These are phyloP conservation scores for Rhorus exstirpatorius DNA, from an alignment of 2,888 invertebrate species.

Conservation along the genomic window DNA sequence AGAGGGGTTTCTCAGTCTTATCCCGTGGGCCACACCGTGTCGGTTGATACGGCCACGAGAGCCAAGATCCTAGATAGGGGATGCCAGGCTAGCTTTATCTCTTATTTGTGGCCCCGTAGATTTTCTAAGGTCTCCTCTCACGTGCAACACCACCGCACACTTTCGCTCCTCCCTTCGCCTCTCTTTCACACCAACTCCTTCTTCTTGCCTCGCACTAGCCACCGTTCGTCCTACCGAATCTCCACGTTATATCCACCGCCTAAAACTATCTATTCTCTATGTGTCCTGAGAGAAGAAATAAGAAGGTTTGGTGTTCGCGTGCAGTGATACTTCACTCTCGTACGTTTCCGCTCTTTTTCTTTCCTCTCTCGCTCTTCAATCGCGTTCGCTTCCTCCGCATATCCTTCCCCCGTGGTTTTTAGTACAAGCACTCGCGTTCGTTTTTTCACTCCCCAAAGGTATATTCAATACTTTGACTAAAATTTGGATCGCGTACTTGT, in stretches of 20 bases:
- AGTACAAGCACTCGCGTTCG: constrained; percentile 4
- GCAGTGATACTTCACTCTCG: constrained; percentile 54
- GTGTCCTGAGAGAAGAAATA: constrained; percentile 27
- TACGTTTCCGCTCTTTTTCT: constrained; percentile 26
- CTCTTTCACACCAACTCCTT: constrained; percentile 11
- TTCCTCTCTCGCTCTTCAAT: constrained; percentile 19
- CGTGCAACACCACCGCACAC: constrained; percentile 52
- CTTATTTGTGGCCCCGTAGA: constrained; percentile 81
- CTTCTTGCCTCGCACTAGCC: constrained; percentile 18
- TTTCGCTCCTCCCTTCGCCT: constrained; percentile 33
- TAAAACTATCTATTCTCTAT: constrained; percentile 24
- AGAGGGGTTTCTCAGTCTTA: constrained; percentile 72
- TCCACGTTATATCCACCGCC: constrained; percentile 53
- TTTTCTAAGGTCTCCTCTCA: constrained; percentile 72
- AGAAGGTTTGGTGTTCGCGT: constrained; percentile 32
- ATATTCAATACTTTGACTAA: too few relatives aligned
- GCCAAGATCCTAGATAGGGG: constrained; percentile 78
- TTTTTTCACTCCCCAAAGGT: not conserved
- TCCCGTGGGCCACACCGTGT: constrained; percentile 66
- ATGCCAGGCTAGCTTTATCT: constrained; percentile 78
- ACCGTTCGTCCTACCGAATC: constrained; percentile 56
- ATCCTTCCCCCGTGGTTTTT: constrained; percentile 5
- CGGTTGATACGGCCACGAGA: constrained; percentile 67
- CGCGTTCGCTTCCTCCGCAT: constrained; percentile 21
- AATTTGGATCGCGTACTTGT: too few relatives aligned